Conservation (phyloP, 2,888 invertebrate genomes). For the Dendrolimus pini region DNA sequence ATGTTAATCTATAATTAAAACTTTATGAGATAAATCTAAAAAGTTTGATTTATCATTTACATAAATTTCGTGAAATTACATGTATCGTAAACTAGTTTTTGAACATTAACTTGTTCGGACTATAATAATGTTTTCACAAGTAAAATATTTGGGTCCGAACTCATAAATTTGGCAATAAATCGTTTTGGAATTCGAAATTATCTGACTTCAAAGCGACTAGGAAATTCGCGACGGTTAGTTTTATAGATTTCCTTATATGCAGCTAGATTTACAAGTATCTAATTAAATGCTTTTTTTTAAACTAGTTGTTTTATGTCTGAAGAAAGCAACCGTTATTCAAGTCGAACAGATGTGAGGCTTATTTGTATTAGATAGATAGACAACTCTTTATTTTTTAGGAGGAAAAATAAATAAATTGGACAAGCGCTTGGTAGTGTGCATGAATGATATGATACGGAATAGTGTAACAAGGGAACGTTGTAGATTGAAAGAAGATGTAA, state of each 20-base stretch:
- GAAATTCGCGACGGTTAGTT: not conserved
- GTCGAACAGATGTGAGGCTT: too few relatives aligned
- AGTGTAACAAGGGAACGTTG: too few relatives aligned
- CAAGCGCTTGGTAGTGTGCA: too few relatives aligned
- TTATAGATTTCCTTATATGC: not conserved
- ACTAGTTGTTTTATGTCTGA: not conserved
- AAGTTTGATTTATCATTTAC: not conserved
- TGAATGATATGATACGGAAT: too few relatives aligned
- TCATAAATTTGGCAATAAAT: not conserved
- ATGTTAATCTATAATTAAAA: too few relatives aligned
- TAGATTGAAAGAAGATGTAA: too few relatives aligned
- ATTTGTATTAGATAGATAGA: too few relatives aligned
- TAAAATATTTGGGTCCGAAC: not conserved
- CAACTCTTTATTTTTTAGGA: too few relatives aligned
- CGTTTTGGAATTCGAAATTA: not conserved
- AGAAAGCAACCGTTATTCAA: not conserved
- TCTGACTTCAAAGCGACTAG: not conserved
- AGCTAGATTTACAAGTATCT: not conserved
- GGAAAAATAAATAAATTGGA: too few relatives aligned
- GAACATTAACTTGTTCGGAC: not conserved
- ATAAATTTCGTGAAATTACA: not conserved
- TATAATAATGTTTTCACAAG: not conserved
- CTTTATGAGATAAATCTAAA: not conserved
- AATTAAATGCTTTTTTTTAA: not conserved
- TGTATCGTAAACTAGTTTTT: not conserved